These are phyloP conservation scores for Drosophila auraria DNA, from an alignment of 1,140 invertebrate species.

Conservation along the genomic window DNA sequence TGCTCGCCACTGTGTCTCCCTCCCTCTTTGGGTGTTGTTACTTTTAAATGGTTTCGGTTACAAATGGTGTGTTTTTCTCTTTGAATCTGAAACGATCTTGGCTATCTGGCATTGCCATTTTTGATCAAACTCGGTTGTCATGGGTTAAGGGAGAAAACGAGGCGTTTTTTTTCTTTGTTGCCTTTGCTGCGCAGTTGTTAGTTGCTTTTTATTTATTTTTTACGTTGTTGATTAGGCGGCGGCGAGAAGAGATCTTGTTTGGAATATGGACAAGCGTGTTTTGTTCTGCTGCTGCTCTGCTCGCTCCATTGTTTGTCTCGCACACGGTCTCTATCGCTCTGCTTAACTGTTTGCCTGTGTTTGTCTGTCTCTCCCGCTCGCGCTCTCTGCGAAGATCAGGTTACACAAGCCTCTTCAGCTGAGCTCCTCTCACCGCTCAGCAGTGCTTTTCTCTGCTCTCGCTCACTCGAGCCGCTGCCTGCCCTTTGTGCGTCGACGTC, in stretches of 20 bases:
- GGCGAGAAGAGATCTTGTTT: constrained; percentile 66
- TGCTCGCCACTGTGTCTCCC: neutral
- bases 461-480: neutral
- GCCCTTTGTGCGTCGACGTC: constrained; percentile 29
- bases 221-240: constrained; percentile 59
- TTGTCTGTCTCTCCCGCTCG: constrained; percentile 17
- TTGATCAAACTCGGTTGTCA: constrained; percentile 37
- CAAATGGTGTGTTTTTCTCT: constrained; percentile 4
- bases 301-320: constrained; percentile 41
- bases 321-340: constrained; percentile 10
- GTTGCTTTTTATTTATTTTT: constrained; percentile 30
- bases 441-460: constrained; percentile 11
- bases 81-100: constrained; percentile 32
- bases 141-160: constrained; percentile 47
- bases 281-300: constrained; percentile 58
- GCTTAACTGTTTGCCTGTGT: constrained; percentile 31
- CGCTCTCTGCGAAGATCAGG: constrained; percentile 53
- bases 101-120: constrained; percentile 24
- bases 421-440: neutral
- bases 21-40: neutral
- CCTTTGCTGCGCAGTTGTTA: constrained; percentile 63
- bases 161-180: constrained; percentile 55
- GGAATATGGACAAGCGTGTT: constrained; percentile 68
- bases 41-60: constrained; percentile 13
- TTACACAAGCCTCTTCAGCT: constrained; percentile 59